phyloP scores from a whole-genome alignment of 2,113 vertebrate species.

The Nerophis lumbriciformis region DNA sequence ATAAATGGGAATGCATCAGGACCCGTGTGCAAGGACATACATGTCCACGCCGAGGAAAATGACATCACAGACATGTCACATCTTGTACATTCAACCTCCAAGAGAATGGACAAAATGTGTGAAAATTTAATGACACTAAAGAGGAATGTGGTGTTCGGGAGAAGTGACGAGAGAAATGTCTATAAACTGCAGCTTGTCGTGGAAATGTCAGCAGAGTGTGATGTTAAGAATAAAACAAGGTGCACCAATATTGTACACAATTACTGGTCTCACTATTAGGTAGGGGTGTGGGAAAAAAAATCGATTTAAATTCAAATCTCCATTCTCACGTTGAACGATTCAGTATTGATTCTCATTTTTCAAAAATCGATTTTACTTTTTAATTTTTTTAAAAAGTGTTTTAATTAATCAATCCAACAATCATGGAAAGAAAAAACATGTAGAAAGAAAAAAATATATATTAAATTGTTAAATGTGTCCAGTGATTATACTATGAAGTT shows the following conservation, averaged over 20 bases:
- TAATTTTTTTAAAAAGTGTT: too few species aligned
- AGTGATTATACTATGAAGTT: too few species aligned
- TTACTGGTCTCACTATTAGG: not conserved
- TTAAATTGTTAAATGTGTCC: too few species aligned
- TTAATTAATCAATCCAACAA: too few species aligned
- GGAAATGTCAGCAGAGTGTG: constrained; percentile 11
- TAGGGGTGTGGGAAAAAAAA: too few species aligned
- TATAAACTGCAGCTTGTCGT: constrained; percentile 28
- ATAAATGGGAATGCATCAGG: constrained; percentile 51
- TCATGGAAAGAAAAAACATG: too few species aligned
- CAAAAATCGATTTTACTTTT: too few species aligned
- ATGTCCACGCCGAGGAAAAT: constrained; percentile 32
- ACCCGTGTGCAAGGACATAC: constrained; percentile 43
- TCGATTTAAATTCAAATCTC: too few species aligned
- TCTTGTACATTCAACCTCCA: constrained; percentile 47
- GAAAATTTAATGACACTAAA: constrained; percentile 60
- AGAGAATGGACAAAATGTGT: constrained; percentile 40
- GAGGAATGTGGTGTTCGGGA: constrained; percentile 57
- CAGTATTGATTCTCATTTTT: too few species aligned
- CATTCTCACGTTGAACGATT: too few species aligned
- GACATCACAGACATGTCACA: constrained; percentile 59
- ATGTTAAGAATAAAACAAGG: constrained; percentile 30
- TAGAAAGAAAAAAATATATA: too few species aligned
- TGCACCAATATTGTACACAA: not conserved
- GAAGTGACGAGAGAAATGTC: constrained; percentile 32